A percentile compares a stretch with the other conserved stretches of the same genome.
Conservation (phyloP, 2,113 vertebrate species). For the Gorsachius goisagi region DNA sequence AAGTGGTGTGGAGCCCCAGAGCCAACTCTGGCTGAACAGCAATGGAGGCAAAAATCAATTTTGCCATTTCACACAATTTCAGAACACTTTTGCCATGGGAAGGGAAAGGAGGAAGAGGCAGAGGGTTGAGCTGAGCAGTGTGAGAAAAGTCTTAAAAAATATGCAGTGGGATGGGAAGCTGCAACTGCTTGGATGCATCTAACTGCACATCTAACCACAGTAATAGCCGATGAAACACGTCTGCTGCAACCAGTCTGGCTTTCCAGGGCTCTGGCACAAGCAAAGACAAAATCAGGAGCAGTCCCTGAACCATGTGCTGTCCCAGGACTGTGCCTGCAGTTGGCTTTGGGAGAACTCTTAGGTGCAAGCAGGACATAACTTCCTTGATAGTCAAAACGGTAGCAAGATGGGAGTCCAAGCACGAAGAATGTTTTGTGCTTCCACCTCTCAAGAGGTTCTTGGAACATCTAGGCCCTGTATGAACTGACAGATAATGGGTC, state of each 20-base stretch:
- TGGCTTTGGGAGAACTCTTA: not conserved
- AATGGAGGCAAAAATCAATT: not conserved
- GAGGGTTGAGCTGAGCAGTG: not conserved
- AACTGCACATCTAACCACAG: not conserved
- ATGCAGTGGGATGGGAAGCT: not conserved
- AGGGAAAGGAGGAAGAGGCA: not conserved
- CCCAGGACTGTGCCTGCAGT: not conserved
- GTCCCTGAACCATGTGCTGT: accelerated
- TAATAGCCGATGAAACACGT: not conserved
- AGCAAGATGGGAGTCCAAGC: not conserved
- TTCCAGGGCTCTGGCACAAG: not conserved
- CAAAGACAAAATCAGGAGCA: not conserved
- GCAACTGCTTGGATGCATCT: not conserved
- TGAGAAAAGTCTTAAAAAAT: not conserved
- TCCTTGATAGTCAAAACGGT: not conserved
- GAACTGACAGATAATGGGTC: not conserved
- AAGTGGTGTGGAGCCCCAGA: not conserved
- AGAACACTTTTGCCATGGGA: not conserved
- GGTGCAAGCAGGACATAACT: not conserved
- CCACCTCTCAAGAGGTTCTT: not conserved
- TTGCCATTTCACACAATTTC: not conserved
- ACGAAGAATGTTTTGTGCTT: not conserved
- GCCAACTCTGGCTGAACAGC: not conserved
- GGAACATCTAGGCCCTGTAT: not conserved
- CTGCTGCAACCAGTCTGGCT: not conserved